phyloP scores from a whole-genome alignment of 1,140 invertebrate species.

The Tetramorium simillimum region DNA sequence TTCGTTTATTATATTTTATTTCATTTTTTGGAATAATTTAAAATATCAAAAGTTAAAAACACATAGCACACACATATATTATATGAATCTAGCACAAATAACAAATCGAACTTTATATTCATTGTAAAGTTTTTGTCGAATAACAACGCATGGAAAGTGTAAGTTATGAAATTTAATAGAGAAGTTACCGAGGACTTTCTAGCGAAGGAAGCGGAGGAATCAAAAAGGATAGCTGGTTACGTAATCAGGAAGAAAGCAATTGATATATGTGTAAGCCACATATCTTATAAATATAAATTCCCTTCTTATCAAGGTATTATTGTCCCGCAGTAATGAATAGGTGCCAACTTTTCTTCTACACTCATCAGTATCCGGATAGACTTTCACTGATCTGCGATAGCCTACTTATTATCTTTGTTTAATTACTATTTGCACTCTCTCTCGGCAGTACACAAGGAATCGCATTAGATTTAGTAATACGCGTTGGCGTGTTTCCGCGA shows the following conservation, averaged over 20 bases:
- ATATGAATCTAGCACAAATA: background rate
- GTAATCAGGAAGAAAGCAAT: background rate
- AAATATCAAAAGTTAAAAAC: background rate
- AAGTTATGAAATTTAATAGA: slow-evolving; percentile 52
- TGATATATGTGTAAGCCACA: background rate
- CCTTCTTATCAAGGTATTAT: slow-evolving; percentile 15
- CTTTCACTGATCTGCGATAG: slow-evolving; percentile 57
- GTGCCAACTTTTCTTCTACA: background rate
- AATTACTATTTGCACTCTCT: slow-evolving; percentile 29
- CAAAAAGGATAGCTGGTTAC: background rate
- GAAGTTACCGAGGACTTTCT: background rate
- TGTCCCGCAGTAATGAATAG: slow-evolving; percentile 21
- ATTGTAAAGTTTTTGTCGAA: background rate
- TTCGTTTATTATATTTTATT: too few relatives aligned
- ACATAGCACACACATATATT: background rate
- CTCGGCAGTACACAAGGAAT: background rate
- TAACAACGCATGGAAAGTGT: slow-evolving; percentile 18
- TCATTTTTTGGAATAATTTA: background rate
- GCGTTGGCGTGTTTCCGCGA: slow-evolving; percentile 1
- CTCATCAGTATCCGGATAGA: slow-evolving; percentile 36
- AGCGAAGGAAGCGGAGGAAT: background rate
- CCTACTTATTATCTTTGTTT: slow-evolving; percentile 26
- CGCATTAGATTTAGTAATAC: background rate
- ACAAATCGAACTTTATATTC: background rate
- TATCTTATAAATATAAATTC: background rate